Base-by-base conservation (phyloP, 2,797 vertebrate species). In the Platyrinchus mystaceus region DNA sequence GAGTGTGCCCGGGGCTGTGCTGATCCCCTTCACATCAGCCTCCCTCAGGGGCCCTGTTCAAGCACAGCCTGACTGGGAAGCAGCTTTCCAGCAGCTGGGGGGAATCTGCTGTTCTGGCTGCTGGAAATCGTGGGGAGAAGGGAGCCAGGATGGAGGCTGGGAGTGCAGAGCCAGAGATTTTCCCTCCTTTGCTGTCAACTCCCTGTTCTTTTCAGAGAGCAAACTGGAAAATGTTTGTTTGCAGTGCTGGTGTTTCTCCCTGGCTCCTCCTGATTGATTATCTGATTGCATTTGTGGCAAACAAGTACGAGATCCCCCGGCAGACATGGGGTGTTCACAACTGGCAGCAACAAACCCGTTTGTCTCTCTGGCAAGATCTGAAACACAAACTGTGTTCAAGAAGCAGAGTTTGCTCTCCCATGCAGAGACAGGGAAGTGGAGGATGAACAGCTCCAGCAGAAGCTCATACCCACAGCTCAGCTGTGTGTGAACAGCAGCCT, bases 211-310 rank as follows among this genome's bases (percentile, higher is more conserved):
- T 15, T 17, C 53, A 66, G 63, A 41, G 16, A 74, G 6, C 34
- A 49, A 60, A 26, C 28, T n/a, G 74, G 7, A 23, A 56, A 67
- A 7, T 1, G 4, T 47, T 62, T 75, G 12, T 79, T 73, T 76
- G 74, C 75, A 12, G 0, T 3, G 59, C 67, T 3, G 8, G 1
- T 12, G 1, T 44, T 78, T 55, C 90, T 71, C 27, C 49, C 34
- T 22, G 39, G 67, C 47, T 81, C 36, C 88, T 60, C n/a, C 2
- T n/a, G 68, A 71, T 9, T 66, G 93, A 95, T 94, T 58, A 24
- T 59, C 73, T 62, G 63, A 91, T 95, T 85, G 87, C 8, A 9
- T 27, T 14, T 59, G 44, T 32, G 56, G 77, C 66, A 79, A 85
- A 55, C 60, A 28, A 77, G 93, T 66, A 21, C 1, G 7, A 41